Percentiles rank a stretch among this genome's conserved stretches.
Conservation (phyloP, 2,113 vertebrate genomes). For the Lontra canadensis region DNA sequence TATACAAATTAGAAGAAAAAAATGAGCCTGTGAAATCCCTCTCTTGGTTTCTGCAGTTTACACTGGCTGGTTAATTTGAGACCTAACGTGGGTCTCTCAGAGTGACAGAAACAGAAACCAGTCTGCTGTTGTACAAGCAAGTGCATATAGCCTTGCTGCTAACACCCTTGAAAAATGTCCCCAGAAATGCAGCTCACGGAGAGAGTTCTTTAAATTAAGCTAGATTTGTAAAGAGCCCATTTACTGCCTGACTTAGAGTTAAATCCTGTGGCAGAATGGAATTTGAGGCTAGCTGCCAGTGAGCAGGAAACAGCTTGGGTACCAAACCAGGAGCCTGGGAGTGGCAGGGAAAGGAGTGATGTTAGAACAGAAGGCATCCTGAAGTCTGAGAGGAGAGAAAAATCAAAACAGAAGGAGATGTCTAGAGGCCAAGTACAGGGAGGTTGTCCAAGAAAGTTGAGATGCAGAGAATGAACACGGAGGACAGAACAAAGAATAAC, state of each 20-base stretch:
- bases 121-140: conserved; percentile 60
- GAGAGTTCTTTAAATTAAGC: conserved; percentile 62
- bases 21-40: not conserved
- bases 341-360: not conserved
- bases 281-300: not conserved
- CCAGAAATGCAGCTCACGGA: conserved; percentile 36
- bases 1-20: not conserved
- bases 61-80: conserved; percentile 57
- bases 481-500: not conserved
- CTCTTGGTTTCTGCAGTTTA: not conserved
- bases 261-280: conserved; percentile 53
- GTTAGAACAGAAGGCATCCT: not conserved
- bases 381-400: not conserved
- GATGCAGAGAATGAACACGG: not conserved
- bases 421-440: not conserved
- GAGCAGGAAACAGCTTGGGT: conserved; percentile 55
- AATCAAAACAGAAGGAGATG: not conserved
- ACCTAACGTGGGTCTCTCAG: not conserved
- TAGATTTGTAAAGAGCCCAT: conserved; percentile 62
- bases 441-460: not conserved
- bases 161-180: conserved; percentile 55
- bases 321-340: not conserved
- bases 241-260: conserved; percentile 61
- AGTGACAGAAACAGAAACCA: conserved; percentile 61
- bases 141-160: not conserved